Base-by-base conservation (phyloP, 64 coral and sea anemone genomes). In the Montipora cactus region DNA sequence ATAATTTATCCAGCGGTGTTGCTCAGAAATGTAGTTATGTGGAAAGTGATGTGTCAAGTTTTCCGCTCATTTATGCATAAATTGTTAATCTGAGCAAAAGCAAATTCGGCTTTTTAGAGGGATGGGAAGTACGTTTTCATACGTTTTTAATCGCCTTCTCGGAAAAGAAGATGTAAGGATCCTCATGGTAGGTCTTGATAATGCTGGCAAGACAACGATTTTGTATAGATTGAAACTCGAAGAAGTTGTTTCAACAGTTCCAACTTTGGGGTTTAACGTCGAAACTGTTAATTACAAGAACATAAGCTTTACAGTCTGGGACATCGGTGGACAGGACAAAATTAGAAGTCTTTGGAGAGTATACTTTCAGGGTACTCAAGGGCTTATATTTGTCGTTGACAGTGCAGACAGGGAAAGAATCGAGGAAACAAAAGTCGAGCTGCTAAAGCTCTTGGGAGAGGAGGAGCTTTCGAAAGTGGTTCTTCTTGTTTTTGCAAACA, bases 281-380 rank as follows among this genome's bases (percentile, higher is more conserved):
- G 98, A 99, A 99, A 99, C 98, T 46, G 95, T 99, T 49, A 89
- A 74, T 71, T 99, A 94, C 86, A 99, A 99, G 67, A 99, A 99
- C 45, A 99, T 99, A 47, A 92, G 92, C 55, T 99, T 99, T 21
- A 99, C 98, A 69, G 98, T 99, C 3, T 99, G 98, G 98, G 98
- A 99, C 78, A 99, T 99, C 67, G 98, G 98, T 7, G 98, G 98
- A 28, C 98, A 99, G 59, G 98, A 96, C 59, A 99, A 99, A 86
- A 99, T 99, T 14, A 83, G 98, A 81, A 96, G 88, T 70, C 90
- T 99, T 67, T 99, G 98, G 98, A 91, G 98, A 95, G 98, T 99
- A 51, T 99, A 99, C 84, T 99, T 94, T 74, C 92, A 94, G 61
- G 95, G 95, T 12, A 96, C 94, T 21, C 95, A 99, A 46, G 98